phyloP scores from a whole-genome alignment of 1,140 invertebrate species.

The Trachymyrmex septentrionalis region DNA sequence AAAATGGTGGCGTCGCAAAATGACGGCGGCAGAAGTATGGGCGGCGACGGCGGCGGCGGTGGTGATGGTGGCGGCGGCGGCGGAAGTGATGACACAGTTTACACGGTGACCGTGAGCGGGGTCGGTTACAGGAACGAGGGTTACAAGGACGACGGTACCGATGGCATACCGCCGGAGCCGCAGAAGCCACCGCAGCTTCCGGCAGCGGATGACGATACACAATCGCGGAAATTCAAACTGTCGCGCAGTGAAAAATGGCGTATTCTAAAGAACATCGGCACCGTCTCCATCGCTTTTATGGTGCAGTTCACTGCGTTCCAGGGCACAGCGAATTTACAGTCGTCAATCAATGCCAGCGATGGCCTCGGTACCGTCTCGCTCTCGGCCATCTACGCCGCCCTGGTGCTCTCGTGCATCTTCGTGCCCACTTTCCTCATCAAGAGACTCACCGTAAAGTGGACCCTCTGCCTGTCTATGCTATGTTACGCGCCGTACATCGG shows the following conservation, averaged over 20 bases:
- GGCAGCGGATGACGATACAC: conserved; percentile 88
- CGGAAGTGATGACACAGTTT: conserved; percentile 80
- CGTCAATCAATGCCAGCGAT: conserved; percentile 94
- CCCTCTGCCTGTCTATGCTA: conserved; percentile 95
- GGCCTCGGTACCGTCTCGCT: conserved; percentile 94
- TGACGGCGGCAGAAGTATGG: conserved; percentile 83
- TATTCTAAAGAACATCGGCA: conserved; percentile 95
- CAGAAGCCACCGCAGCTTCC: conserved; percentile 89
- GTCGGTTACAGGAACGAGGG: conserved; percentile 90
- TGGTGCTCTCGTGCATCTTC: conserved; percentile 97
- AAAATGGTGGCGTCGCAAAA: conserved; percentile 84
- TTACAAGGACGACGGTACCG: conserved; percentile 88
- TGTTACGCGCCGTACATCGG: conserved; percentile 98
- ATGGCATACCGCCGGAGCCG: conserved; percentile 85
- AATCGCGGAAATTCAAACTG: conserved; percentile 92
- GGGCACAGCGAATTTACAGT: conserved; percentile 96
- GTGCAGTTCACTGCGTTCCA: conserved; percentile 97
- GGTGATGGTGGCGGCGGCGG: conserved; percentile 67
- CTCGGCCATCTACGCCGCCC: conserved; percentile 94
- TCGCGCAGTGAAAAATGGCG: conserved; percentile 93
- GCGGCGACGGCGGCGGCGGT: conserved; percentile 67
- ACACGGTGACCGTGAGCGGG: conserved; percentile 87
- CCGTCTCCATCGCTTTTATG: conserved; percentile 95
- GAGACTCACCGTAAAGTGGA: conserved; percentile 97
- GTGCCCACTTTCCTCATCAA: conserved; percentile 96